Percentiles rank a stretch among this genome's conserved stretches.
These are phyloP conservation scores for Amphiura filiformis DNA, from an alignment of 35 echinoderm and acorn worm species.

Conservation along the genomic window DNA sequence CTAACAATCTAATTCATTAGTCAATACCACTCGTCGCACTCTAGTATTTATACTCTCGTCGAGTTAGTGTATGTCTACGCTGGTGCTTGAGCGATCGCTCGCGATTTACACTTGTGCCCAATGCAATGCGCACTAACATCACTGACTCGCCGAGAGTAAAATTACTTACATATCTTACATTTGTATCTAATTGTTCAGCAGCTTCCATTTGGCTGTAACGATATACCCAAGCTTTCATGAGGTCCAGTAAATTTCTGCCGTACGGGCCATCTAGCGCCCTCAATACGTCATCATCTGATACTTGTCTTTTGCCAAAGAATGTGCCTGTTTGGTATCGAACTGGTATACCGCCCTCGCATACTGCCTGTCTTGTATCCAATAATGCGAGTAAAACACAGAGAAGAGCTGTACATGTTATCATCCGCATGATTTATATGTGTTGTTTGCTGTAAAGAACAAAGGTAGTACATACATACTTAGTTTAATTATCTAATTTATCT, in stretches of 20 bases:
- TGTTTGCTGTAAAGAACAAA: too few relatives aligned
- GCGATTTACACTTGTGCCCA: too few relatives aligned
- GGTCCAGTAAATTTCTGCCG: background rate
- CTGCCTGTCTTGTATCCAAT: background rate
- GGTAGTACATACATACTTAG: too few relatives aligned
- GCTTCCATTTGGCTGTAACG: background rate
- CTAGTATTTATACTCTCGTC: too few relatives aligned
- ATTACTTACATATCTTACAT: too few relatives aligned
- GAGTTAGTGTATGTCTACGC: too few relatives aligned
- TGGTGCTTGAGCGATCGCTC: too few relatives aligned
- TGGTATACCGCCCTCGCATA: background rate
- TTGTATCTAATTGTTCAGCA: background rate
- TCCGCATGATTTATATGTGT: background rate
- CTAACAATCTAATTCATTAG: too few relatives aligned
- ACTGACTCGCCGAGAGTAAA: too few relatives aligned
- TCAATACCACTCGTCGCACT: too few relatives aligned
- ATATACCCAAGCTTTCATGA: background rate
- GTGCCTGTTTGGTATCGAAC: conserved; percentile 1
- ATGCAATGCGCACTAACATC: too few relatives aligned
- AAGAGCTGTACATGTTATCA: background rate
- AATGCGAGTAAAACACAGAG: background rate
- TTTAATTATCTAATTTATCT: too few relatives aligned
- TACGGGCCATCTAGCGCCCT: background rate
- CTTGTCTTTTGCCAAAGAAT: conserved; percentile 4
- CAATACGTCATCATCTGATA: background rate